Evolutionary conservation across 2,797 vertebrate species (phyloP), one percentile per base, ranked within the genome.

Genomic region (Anabacerthia variegaticeps): DNA sequence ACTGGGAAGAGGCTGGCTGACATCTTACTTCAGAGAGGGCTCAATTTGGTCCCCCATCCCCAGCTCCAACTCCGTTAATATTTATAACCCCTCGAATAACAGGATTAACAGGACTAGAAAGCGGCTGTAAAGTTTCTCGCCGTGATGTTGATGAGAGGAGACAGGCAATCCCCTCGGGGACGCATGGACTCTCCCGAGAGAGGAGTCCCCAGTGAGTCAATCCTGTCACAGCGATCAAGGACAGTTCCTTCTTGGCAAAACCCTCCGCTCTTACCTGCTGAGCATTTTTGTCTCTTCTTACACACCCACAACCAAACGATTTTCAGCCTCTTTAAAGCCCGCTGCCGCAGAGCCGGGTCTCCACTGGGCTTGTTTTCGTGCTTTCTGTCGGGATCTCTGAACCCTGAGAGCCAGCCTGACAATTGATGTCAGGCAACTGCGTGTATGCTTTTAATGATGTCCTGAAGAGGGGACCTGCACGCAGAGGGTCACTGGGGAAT

Each of bases 381-480:
- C 89, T 95, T 89, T 94, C 85, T 71, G 51, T 92, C 67, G 94
- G 84, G 95, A 95, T 95, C 71, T 94, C 88, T 94, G 95, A 94
- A 96, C 93, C 93, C 94, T 67, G 51, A 76, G 79, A 93, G 95
- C 81, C 96, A 85, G 88, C 71, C 95, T 93, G 91, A 96, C 98
- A 97, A 95, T 41, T 98, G 98, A 98, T 98, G 97, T 89, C 96
- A 95, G 95, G 95, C 97, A 97, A 98, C 97, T 97, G 98, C 97
- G 96, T 97, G 97, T 96, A 97, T 96, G 98, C 97, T 97, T 98
- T 98, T 98, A 98, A 99, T 98, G 99, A 99, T 98, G 98, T 98
- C 98, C 97, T 96, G 97, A 98, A 98, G 98, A 98, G 98, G 97
- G 97, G 98, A 98, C 98, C 96, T 98, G 98, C 97, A 97, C 93